A percentile compares a stretch with the other conserved stretches of the same genome.
phyloP scores from a whole-genome alignment of 2,888 invertebrate species.

The Aethes cnicana region DNA sequence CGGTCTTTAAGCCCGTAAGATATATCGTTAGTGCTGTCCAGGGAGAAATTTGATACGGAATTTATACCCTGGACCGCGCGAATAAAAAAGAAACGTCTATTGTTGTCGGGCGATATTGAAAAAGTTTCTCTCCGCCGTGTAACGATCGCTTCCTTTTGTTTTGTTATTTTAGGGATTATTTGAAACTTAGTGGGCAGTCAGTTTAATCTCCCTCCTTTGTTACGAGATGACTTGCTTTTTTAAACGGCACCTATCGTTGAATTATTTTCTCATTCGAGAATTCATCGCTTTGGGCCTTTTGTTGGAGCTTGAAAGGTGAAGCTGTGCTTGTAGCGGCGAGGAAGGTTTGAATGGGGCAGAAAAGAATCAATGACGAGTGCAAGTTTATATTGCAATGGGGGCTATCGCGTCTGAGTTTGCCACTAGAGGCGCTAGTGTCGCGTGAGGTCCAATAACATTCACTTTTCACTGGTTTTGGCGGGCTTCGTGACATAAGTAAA shows the following conservation, averaged over 20 bases:
- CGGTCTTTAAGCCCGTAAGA: conserved; percentile 42
- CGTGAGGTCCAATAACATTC: no score
- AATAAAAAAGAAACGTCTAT: conserved; percentile 59
- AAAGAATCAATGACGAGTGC: conserved; percentile 46
- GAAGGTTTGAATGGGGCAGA: conserved; percentile 55
- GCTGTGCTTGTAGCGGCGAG: conserved; percentile 51
- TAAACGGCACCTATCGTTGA: conserved; percentile 29
- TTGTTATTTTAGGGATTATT: conserved; percentile 64
- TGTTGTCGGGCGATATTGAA: conserved; percentile 70
- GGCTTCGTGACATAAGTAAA: no score
- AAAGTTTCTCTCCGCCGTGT: conserved; percentile 62
- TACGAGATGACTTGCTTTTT: conserved; percentile 52
- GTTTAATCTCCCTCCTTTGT: conserved; percentile 57
- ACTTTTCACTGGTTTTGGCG: no score
- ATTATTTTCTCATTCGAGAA: conserved; percentile 42
- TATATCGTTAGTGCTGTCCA: conserved; percentile 52
- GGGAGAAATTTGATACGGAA: conserved; percentile 59
- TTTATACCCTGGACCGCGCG: conserved; percentile 49
- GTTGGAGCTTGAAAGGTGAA: conserved; percentile 46
- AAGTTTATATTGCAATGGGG: no score
- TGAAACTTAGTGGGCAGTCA: conserved; percentile 57
- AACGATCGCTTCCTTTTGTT: conserved; percentile 58
- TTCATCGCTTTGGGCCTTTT: conserved; percentile 48
- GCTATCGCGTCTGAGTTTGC: no score
- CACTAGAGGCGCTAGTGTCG: no score